phyloP scores from a whole-genome alignment of 2,113 vertebrate species.

The Myodes glareolus region DNA sequence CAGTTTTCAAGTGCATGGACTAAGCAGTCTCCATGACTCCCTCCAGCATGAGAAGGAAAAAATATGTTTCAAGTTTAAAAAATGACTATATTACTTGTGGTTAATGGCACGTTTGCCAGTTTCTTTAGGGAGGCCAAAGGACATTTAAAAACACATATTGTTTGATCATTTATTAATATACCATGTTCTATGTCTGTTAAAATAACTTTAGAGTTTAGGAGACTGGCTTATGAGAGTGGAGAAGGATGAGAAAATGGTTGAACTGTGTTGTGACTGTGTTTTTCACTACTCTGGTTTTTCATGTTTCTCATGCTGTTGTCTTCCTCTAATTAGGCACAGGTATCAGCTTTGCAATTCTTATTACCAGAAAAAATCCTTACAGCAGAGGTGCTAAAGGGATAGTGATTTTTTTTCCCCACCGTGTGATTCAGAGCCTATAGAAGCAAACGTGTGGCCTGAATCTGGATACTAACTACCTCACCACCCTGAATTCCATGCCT shows the following conservation, averaged over 20 bases:
- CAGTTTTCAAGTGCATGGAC: slow-evolving; percentile 38
- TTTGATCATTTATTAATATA: slow-evolving; percentile 75
- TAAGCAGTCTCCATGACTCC: slow-evolving; percentile 35
- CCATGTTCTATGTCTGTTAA: slow-evolving; percentile 42
- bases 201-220: slow-evolving; percentile 61
- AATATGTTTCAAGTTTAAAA: slow-evolving; percentile 66
- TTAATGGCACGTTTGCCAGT: slow-evolving; percentile 70
- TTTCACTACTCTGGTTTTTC: not conserved
- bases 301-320: not conserved
- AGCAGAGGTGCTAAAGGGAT: slow-evolving; percentile 27
- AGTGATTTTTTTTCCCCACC: not conserved
- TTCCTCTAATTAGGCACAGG: slow-evolving; percentile 64
- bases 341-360: slow-evolving; percentile 54
- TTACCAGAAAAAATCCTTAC: not conserved
- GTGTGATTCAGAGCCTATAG: slow-evolving; percentile 6
- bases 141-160: slow-evolving; percentile 57
- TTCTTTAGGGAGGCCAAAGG: slow-evolving; percentile 55
- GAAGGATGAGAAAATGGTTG: not conserved
- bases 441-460: not conserved
- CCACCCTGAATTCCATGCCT: slow-evolving; percentile 40
- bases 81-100: slow-evolving; percentile 52
- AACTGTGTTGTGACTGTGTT: slow-evolving; percentile 22
- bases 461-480: not conserved
- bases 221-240: not conserved
- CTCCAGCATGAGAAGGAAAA: slow-evolving; percentile 36